Conservation (phyloP, 2,888 invertebrate species). For the Muscina levida region DNA sequence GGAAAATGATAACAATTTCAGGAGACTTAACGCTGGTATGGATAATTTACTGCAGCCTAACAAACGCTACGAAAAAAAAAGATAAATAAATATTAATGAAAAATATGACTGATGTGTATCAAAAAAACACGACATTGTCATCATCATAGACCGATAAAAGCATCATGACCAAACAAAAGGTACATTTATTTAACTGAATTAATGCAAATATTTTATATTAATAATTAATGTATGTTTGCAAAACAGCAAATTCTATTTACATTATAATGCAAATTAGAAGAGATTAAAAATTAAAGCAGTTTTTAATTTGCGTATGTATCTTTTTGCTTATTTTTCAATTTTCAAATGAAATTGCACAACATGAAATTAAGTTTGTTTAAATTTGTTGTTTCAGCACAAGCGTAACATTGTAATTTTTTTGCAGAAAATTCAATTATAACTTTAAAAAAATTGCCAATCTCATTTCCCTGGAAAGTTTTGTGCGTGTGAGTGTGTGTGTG, state of each 20-base stretch:
- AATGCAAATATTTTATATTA: slow-evolving; percentile 51
- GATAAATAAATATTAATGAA: slow-evolving; percentile 24
- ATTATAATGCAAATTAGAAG: slow-evolving; percentile 14
- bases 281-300: neutral
- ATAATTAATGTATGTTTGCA: slow-evolving; percentile 46
- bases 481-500: no score
- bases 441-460: no score
- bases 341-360: no score
- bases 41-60: neutral
- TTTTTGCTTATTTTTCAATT: no score
- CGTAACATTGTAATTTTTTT: no score
- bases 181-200: slow-evolving; percentile 44
- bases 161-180: neutral
- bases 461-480: no score
- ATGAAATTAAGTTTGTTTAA: no score
- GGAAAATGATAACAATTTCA: slow-evolving; percentile 26
- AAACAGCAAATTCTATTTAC: neutral
- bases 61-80: neutral
- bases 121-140: neutral
- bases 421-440: no score
- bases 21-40: neutral
- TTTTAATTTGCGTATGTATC: no score
- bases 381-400: no score
- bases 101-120: neutral
- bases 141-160: neutral